phyloP scores from a whole-genome alignment of 2,113 vertebrate genomes.

The Mixornis gularis region DNA sequence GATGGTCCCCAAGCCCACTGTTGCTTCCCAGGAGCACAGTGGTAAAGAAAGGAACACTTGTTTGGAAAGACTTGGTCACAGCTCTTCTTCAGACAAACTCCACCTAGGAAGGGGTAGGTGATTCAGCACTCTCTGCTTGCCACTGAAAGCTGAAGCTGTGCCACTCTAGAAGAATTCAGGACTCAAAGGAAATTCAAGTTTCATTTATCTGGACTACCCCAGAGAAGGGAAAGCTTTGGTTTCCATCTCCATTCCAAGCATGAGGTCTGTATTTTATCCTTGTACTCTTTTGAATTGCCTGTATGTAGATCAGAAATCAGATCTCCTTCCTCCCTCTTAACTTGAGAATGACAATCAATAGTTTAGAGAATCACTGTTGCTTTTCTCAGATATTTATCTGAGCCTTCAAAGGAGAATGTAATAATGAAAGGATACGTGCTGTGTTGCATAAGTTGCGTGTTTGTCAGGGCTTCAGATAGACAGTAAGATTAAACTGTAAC shows the following conservation, averaged over 20 bases:
- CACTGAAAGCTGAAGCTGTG: neutral
- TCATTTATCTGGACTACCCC: neutral
- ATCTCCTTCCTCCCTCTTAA: neutral
- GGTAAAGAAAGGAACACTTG: neutral
- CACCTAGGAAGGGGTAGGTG: neutral
- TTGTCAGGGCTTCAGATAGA: neutral
- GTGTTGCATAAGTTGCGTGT: neutral
- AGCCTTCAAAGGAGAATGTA: neutral
- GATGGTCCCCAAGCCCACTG: fast-evolving
- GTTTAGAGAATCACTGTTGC: neutral
- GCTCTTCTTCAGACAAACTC: neutral
- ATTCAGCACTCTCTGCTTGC: neutral
- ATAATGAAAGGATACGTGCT: neutral
- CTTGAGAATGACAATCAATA: neutral
- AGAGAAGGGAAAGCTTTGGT: neutral
- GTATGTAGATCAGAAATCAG: neutral
- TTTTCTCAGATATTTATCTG: neutral
- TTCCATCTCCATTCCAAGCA: neutral
- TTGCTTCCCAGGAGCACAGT: neutral
- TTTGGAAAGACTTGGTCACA: neutral
- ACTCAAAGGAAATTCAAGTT: neutral
- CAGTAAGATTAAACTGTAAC: neutral
- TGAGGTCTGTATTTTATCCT: neutral
- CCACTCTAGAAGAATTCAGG: neutral
- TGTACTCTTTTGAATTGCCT: neutral